Evolutionary conservation across 2,113 vertebrate genomes (phyloP).

Genomic region (Tragelaphus buxtoni): DNA sequence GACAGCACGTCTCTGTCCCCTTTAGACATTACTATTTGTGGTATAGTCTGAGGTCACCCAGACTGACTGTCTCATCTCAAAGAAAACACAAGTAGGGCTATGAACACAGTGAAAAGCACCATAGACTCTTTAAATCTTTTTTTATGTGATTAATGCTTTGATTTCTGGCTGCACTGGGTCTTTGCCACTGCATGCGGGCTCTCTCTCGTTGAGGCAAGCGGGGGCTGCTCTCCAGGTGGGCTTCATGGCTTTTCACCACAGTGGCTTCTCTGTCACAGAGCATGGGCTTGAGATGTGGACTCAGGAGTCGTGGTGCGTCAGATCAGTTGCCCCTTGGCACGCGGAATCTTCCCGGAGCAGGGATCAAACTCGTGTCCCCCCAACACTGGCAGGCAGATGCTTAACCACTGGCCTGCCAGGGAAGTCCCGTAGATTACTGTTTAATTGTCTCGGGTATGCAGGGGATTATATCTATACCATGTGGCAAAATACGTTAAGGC

Average conservation of each 20-base stretch:
- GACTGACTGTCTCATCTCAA: neutral
- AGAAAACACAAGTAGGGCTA: neutral
- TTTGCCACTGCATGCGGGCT: accelerated
- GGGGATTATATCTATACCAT: neutral
- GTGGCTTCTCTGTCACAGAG: neutral
- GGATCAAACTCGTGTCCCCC: neutral
- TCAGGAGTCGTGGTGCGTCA: accelerated
- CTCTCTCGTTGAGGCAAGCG: accelerated
- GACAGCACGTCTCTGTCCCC: neutral
- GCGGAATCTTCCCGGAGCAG: neutral
- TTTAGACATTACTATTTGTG: neutral
- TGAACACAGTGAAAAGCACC: neutral
- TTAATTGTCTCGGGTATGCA: neutral
- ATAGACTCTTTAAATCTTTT: neutral
- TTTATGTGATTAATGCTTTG: neutral
- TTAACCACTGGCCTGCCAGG: neutral
- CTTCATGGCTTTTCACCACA: accelerated
- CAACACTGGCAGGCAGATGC: neutral
- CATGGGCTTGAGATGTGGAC: neutral
- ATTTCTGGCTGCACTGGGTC: neutral
- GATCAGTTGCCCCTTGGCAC: neutral
- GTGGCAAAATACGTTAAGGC: neutral
- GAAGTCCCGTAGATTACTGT: neutral
- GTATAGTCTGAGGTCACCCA: neutral
- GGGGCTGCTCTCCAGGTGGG: neutral